Base-by-base conservation (phyloP, 2,113 vertebrate species). In the Tupaia chinensis region DNA sequence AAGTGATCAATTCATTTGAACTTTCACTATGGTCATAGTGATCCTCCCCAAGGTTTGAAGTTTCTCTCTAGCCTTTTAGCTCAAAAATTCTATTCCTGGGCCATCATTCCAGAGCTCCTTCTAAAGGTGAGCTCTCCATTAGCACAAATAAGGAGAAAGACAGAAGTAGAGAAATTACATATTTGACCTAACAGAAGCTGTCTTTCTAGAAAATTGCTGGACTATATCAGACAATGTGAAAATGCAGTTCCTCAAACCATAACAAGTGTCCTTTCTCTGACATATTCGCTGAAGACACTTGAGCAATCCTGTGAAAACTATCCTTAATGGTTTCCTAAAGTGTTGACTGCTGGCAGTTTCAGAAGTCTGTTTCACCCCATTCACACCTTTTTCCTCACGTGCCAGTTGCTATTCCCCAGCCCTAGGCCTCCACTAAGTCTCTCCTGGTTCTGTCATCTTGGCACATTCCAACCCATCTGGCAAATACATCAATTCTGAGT, bases 201-300 rank as follows among this genome's bases (percentile, higher is more conserved):
- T 70, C 13, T 91, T 15, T 89, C 53, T 78, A 77, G 70, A 79
- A 95, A 93, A 92, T 34, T 95, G 56, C 72, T 83, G 68, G 89
- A 68, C 53, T 29, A 29, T 93, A 65, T 72, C 61, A 60, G 53
- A 78, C 77, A 95, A 65, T 83, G 63, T 89, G n/a, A 93, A 73
- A 94, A 93, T 77, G 8, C 6, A 54, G 44, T 73, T 87, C 12
- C 53, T 56, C 44, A 93, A 93, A 56, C 61, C 7, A 66, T 89
- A 94, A 54, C 17, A n/a, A 78, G 32, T 53, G 27, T 74, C 9
- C 44, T 85, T 94, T 80, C 17, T 44, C 56, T 77, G 72, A 77
- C n/a, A n/a, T 81, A 72, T 68, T 96, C 84, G 61, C 68, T 56
- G 77, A 77, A 79, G 76, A 60, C 69, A 34, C 74, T 93, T 84